Evolutionary conservation across 2,113 vertebrate species (phyloP).

Genomic region (Indicator indicator): DNA sequence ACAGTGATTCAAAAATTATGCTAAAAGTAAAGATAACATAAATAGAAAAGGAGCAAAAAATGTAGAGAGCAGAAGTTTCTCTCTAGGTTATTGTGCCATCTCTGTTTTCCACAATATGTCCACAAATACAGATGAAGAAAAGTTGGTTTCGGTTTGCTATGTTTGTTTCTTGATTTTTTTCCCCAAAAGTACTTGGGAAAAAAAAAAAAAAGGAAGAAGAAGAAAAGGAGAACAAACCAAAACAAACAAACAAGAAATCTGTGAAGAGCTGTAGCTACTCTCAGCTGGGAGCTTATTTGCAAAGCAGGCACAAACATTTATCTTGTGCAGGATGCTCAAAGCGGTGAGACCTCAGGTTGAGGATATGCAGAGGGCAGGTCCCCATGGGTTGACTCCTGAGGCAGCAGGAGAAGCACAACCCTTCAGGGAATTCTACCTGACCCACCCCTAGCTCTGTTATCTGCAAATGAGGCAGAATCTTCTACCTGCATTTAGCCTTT

Average conservation of each 20-base stretch:
- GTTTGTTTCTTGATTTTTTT: background rate
- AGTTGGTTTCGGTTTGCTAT: background rate
- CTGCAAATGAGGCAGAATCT: background rate
- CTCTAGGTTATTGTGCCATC: background rate
- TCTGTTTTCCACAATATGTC: background rate
- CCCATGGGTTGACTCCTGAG: background rate
- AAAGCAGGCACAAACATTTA: background rate
- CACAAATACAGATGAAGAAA: background rate
- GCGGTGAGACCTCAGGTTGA: rapidly evolving
- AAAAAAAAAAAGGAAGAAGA: background rate
- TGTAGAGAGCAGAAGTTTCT: background rate
- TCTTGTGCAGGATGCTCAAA: background rate
- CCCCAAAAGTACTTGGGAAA: background rate
- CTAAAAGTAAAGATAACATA: slow-evolving; percentile 16
- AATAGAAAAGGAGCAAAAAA: background rate
- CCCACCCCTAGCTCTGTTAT: background rate
- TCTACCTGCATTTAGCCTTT: background rate
- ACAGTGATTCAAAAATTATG: background rate
- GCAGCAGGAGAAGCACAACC: background rate
- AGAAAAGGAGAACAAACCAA: background rate
- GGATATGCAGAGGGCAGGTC: background rate
- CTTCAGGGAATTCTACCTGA: background rate
- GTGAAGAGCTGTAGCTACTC: background rate
- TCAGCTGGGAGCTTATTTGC: background rate
- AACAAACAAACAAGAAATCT: too few relatives aligned